Evolutionary conservation across 1,140 invertebrate genomes (phyloP), one percentile per base, ranked within the genome.

Genomic region (Vanessa tameamea): DNA sequence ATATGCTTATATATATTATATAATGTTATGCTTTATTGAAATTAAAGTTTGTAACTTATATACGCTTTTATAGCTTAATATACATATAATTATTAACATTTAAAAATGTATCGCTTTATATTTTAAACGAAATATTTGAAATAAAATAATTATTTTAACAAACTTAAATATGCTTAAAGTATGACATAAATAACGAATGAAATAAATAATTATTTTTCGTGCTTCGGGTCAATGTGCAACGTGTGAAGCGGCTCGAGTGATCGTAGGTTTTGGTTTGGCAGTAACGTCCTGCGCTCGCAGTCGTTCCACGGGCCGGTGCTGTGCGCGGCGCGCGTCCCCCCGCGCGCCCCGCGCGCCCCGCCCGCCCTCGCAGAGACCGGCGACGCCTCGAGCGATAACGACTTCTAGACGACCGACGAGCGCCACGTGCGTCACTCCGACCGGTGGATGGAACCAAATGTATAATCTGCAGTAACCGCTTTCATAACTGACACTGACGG

Each of bases 271-370:
- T 20, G 47, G 61, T 51, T 75, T 85, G 78, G 67, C 88, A 93
- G 92, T 79, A 94, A 93, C 70, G 94, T 95, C 26, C 87, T 94
- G 48, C 90, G 94, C 76, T 94, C 94, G 61, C 61, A 64, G 61
- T 64, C 61, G 31, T 64, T 64, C 37, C 61, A 64, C 61, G 61
- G 61, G 61, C 61, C 31, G 43, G 61, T 64, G 61, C 15, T 64
- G 16, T 64, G 31, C 66, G 76, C 85, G 20, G 67, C 86, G 48
- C 86, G 88, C 53, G 81, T 89, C 68, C 80, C 26, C 3, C 26
- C 86, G 48, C 86, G 88, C 53, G 81, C 89, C 68, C 80, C 26
- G 26, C 26, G 81, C 53, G 78, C 85, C 55, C 80, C 85, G 51
- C 85, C 87, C 51, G 78, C 78, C 26, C 87, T 91, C 53, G 79